Conservation (phyloP, 2,888 invertebrate genomes). For the Dysmachus trigonus region DNA sequence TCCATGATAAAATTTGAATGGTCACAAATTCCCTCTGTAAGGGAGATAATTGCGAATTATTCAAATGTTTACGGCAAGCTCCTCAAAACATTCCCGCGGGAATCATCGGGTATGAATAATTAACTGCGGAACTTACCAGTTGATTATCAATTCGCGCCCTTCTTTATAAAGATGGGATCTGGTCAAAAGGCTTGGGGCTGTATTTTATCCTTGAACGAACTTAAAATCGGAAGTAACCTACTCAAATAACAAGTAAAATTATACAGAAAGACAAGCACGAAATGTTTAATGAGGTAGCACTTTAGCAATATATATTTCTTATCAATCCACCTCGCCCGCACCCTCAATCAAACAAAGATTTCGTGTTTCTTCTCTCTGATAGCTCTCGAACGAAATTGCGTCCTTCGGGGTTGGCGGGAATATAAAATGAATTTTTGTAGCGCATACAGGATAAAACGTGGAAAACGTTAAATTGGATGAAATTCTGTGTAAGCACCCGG, state of each 20-base stretch:
- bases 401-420: background rate
- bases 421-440: background rate
- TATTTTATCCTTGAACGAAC: background rate
- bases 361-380: background rate
- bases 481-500: background rate
- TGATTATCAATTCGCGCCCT: background rate
- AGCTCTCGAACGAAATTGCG: background rate
- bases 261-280: background rate
- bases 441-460: background rate
- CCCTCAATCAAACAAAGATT: background rate
- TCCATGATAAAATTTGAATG: background rate
- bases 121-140: background rate
- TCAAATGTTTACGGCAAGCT: background rate
- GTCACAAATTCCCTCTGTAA: background rate
- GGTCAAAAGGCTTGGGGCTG: background rate
- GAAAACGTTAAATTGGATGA: background rate
- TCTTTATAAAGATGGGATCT: background rate
- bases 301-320: background rate
- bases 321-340: background rate
- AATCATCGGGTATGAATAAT: background rate
- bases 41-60: background rate
- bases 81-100: background rate
- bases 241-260: background rate
- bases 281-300: background rate
- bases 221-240: background rate